Conservation (phyloP, 1,140 invertebrate genomes). For the Apocrypta bakeri region DNA sequence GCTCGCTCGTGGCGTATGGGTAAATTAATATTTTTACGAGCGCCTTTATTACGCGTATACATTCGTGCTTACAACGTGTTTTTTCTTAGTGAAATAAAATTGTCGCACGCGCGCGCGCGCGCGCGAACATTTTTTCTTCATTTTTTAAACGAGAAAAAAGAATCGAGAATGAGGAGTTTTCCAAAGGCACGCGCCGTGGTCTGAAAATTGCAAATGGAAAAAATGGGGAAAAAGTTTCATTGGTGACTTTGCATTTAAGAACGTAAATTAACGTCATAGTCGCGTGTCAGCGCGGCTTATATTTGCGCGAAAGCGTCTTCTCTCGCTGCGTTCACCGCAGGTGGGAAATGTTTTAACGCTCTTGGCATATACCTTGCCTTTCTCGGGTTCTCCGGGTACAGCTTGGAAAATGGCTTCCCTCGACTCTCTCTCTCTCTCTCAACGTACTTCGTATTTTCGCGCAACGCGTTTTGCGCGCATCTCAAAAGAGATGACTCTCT, state of each 20-base stretch:
- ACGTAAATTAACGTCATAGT: background rate
- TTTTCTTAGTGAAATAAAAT: background rate
- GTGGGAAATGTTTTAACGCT: constrained; percentile 6
- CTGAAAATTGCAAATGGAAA: background rate
- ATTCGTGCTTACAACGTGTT: background rate
- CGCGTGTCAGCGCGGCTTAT: background rate
- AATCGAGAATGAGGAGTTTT: background rate
- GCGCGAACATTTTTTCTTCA: no score
- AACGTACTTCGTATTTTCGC: constrained; percentile 13
- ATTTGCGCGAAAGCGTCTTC: background rate
- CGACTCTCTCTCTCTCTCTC: background rate
- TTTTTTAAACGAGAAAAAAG: background rate
- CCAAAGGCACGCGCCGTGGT: no score
- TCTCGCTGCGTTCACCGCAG: background rate
- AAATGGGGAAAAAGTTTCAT: background rate
- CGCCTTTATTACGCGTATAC: background rate
- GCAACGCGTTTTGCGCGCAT: background rate
- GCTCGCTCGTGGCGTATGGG: background rate
- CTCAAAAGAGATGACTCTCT: no score
- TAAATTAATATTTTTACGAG: constrained; percentile 1
- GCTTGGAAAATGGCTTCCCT: constrained; percentile 27
- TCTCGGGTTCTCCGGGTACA: background rate
- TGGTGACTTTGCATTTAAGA: background rate
- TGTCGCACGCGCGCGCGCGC: background rate
- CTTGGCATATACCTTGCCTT: background rate